Evolutionary conservation across 2,797 vertebrate species (phyloP).

Genomic region (Synaphobranchus kaupii): DNA sequence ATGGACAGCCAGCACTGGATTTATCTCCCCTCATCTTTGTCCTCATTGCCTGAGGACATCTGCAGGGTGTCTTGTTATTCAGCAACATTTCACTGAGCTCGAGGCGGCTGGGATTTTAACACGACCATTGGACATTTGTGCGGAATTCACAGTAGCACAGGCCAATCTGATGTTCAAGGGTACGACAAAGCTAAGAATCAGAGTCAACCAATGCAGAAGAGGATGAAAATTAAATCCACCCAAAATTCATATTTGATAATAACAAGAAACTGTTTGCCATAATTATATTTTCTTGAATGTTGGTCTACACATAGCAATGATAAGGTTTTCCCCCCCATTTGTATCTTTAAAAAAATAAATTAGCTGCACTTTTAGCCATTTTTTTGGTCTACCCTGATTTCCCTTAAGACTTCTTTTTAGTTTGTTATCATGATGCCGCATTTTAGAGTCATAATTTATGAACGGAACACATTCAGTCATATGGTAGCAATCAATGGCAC

Average conservation of each 20-base stretch:
- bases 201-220: not conserved
- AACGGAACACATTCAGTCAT: too few relatives aligned
- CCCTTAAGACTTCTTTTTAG: too few relatives aligned
- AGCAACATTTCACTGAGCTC: constrained; percentile 11
- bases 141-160: not conserved
- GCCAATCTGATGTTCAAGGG: not conserved
- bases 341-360: too few relatives aligned
- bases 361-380: too few relatives aligned
- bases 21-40: constrained; percentile 3
- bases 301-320: not conserved
- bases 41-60: not conserved
- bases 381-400: too few relatives aligned
- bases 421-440: too few relatives aligned
- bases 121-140: not conserved
- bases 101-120: not conserved
- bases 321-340: too few relatives aligned
- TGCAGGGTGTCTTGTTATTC: not conserved
- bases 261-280: not conserved
- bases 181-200: not conserved
- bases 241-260: not conserved
- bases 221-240: not conserved
- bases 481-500: too few relatives aligned
- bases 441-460: too few relatives aligned
- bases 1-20: constrained; percentile 1
- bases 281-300: not conserved